phyloP scores from a whole-genome alignment of 2,888 invertebrate genomes.

The Hedya salicella region DNA sequence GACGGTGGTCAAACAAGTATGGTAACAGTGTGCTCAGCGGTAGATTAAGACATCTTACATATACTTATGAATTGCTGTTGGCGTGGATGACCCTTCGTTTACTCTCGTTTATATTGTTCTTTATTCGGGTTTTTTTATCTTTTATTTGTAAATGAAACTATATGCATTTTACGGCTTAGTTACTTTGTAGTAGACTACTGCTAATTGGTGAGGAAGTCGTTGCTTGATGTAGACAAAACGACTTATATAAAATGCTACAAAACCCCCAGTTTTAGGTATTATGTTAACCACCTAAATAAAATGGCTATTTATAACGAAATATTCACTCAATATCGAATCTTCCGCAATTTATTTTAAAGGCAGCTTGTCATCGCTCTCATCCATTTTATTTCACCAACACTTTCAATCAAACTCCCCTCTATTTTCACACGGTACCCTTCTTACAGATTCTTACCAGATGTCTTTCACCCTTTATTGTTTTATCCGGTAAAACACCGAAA shows the following conservation, averaged over 20 bases:
- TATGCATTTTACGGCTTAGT: no score
- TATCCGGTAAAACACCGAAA: constrained; percentile 42
- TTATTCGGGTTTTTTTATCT: not conserved
- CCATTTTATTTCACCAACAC: constrained; percentile 23
- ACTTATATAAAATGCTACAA: no score
- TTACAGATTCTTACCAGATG: constrained; percentile 42
- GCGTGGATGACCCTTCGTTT: not conserved
- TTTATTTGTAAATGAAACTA: not conserved
- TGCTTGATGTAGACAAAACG: no score
- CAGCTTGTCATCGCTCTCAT: constrained; percentile 13
- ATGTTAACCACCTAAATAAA: no score
- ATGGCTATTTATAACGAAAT: not conserved
- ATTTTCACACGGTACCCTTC: constrained; percentile 39
- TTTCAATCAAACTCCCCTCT: constrained; percentile 40
- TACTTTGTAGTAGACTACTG: no score
- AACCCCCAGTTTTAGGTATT: no score
- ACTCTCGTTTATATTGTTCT: not conserved
- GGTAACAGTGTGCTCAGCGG: constrained; percentile 26
- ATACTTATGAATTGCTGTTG: not conserved
- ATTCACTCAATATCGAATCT: constrained; percentile 11
- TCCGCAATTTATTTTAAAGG: constrained; percentile 27
- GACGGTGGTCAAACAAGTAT: constrained; percentile 49
- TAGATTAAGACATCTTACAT: constrained; percentile 37
- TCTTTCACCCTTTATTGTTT: constrained; percentile 44
- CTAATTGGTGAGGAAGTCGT: no score